Conservation (phyloP, 2,888 invertebrate species). For the Bugulina stolonifera region DNA sequence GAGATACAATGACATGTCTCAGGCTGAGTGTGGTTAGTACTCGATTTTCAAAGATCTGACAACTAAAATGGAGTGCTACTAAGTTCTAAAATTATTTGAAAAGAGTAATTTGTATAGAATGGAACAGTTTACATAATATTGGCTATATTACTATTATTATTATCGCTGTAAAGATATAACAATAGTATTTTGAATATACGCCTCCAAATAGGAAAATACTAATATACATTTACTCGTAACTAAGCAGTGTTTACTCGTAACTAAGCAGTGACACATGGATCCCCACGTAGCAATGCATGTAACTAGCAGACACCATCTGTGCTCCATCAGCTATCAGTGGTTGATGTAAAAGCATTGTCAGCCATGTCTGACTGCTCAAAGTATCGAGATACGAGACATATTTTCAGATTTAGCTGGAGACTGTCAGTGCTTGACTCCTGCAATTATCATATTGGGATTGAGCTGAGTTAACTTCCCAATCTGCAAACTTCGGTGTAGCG, state of each 20-base stretch:
- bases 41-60: too few species aligned
- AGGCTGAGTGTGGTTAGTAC: too few species aligned
- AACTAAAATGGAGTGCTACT: too few species aligned
- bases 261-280: too few species aligned
- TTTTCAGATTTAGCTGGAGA: constrained; percentile 56
- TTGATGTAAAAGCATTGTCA: constrained; percentile 47
- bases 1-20: too few species aligned
- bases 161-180: not conserved
- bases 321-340: not conserved
- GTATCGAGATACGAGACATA: constrained; percentile 66
- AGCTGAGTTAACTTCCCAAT: too few species aligned
- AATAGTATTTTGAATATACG: not conserved
- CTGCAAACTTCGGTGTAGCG: too few species aligned
- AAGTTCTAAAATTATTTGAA: too few species aligned
- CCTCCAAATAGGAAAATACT: not conserved
- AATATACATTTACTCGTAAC: not conserved
- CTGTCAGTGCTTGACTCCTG: constrained; percentile 40
- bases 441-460: too few species aligned
- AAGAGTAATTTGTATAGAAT: not conserved
- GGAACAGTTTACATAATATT: not conserved
- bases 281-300: too few species aligned
- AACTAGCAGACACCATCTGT: not conserved
- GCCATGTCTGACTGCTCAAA: constrained; percentile 67
- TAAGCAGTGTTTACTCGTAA: not conserved
- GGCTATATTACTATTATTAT: not conserved